Percentiles rank a stretch among this genome's conserved stretches.
Conservation (phyloP, 1,140 invertebrate genomes). For the Drepana arcuata region DNA sequence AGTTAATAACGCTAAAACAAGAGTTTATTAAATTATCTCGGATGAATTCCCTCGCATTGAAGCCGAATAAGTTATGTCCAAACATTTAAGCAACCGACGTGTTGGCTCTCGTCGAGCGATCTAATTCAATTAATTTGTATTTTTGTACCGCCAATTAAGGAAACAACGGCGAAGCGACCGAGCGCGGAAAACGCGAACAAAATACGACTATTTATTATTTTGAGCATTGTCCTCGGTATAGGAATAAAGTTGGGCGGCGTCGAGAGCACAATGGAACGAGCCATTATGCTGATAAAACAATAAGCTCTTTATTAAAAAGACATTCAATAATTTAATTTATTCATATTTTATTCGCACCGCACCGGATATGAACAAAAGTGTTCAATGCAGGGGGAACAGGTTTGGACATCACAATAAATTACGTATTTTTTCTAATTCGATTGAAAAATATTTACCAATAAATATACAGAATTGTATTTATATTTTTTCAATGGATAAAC, state of each 20-base stretch:
- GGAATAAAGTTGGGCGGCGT: conserved; percentile 47
- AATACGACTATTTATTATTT: conserved; percentile 70
- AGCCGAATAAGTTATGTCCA: conserved; percentile 37
- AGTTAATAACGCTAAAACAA: too few species aligned
- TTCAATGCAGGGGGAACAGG: conserved; percentile 27
- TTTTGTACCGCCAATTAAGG: conserved; percentile 57
- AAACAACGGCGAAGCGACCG: conserved; percentile 57
- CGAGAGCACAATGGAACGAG: conserved; percentile 33
- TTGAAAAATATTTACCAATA: too few species aligned
- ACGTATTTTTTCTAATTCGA: too few species aligned
- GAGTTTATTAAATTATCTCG: conserved; percentile 43
- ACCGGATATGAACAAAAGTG: conserved; percentile 44
- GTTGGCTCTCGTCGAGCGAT: conserved; percentile 45
- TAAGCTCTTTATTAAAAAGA: conserved; percentile 68
- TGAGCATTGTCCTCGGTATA: conserved; percentile 44
- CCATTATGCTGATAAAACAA: conserved; percentile 67
- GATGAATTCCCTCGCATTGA: conserved; percentile 30
- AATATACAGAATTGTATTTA: too few species aligned
- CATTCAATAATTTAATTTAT: conserved; percentile 68
- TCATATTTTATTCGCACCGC: conserved; percentile 61
- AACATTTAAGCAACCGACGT: conserved; percentile 49
- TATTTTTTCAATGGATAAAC: too few species aligned
- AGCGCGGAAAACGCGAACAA: conserved; percentile 59
- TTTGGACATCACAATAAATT: too few species aligned
- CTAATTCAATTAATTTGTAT: conserved; percentile 68